Conservation (phyloP, 2,113 vertebrate genomes). For the Pristiophorus japonicus region DNA sequence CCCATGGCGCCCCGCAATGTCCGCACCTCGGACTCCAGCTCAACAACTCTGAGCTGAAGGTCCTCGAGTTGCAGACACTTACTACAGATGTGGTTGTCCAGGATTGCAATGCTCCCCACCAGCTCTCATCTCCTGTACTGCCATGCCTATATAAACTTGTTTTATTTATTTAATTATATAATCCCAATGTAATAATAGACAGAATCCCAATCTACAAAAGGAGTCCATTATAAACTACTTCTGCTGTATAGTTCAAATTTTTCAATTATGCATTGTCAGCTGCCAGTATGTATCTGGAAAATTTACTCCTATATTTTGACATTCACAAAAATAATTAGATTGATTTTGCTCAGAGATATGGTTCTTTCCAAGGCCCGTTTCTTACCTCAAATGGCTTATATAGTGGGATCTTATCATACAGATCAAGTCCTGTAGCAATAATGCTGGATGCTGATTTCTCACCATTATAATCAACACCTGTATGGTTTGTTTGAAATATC, state of each 20-base stretch:
- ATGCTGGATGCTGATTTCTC: conserved; percentile 79
- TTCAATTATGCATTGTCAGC: not conserved
- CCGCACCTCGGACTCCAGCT: no score
- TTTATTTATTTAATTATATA: no score
- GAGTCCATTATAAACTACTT: not conserved
- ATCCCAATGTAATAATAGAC: not conserved
- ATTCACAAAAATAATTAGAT: not conserved
- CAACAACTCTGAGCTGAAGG: no score
- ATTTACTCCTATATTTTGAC: not conserved
- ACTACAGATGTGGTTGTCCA: no score
- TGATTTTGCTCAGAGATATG: not conserved
- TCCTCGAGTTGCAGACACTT: no score
- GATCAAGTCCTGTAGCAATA: conserved; percentile 71
- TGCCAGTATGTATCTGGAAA: conserved; percentile 10
- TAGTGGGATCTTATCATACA: conserved; percentile 81
- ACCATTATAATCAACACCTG: conserved; percentile 83
- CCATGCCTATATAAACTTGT: no score
- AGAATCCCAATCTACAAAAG: not conserved
- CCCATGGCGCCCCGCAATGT: no score
- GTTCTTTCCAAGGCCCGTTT: not conserved
- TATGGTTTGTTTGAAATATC: conserved; percentile 89
- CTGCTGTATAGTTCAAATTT: not conserved
- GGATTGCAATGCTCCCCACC: no score
- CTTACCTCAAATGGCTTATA: conserved; percentile 82
- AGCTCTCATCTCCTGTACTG: no score